Evolutionary conservation across 2,797 vertebrate genomes (phyloP).

Genomic region (Apogon hyalosoma): DNA sequence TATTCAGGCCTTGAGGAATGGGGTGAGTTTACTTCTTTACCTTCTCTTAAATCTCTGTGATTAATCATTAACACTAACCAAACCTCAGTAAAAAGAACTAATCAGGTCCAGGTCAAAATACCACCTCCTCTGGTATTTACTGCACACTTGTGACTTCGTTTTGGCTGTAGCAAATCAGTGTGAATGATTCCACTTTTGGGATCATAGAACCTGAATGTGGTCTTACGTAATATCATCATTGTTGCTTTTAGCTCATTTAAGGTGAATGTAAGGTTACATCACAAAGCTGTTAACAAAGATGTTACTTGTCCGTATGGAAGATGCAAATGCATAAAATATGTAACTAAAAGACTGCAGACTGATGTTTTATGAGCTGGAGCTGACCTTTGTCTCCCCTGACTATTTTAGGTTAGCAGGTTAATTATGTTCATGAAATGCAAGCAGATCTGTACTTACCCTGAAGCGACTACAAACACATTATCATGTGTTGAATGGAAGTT

Average conservation of each 20-base stretch:
- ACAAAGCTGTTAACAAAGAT: not conserved
- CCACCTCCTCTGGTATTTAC: slow-evolving; percentile 80
- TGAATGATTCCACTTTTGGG: slow-evolving; percentile 67
- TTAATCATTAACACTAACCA: slow-evolving; percentile 82
- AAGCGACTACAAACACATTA: slow-evolving; percentile 14
- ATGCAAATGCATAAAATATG: not conserved
- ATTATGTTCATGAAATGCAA: slow-evolving; percentile 17
- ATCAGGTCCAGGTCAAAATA: slow-evolving; percentile 72
- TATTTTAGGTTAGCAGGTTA: slow-evolving; percentile 42
- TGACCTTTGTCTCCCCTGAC: slow-evolving; percentile 31
- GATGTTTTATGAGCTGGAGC: slow-evolving; percentile 7
- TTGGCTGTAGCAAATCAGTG: slow-evolving; percentile 57
- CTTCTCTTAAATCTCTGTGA: slow-evolving; percentile 59
- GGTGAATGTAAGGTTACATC: not conserved
- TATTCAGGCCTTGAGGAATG: slow-evolving; percentile 30
- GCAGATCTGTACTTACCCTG: slow-evolving; percentile 15
- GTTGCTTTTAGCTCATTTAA: not conserved
- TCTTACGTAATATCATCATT: slow-evolving; percentile 12
- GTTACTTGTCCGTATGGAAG: too few relatives aligned
- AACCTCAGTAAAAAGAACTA: slow-evolving; percentile 66
- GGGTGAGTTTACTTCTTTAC: slow-evolving; percentile 48
- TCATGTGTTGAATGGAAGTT: slow-evolving; percentile 15
- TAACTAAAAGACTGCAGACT: not conserved
- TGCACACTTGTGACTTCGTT: slow-evolving; percentile 77
- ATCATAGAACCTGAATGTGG: slow-evolving; percentile 47